phyloP scores from a whole-genome alignment of 2,888 invertebrate genomes.

The Busseola fusca region DNA sequence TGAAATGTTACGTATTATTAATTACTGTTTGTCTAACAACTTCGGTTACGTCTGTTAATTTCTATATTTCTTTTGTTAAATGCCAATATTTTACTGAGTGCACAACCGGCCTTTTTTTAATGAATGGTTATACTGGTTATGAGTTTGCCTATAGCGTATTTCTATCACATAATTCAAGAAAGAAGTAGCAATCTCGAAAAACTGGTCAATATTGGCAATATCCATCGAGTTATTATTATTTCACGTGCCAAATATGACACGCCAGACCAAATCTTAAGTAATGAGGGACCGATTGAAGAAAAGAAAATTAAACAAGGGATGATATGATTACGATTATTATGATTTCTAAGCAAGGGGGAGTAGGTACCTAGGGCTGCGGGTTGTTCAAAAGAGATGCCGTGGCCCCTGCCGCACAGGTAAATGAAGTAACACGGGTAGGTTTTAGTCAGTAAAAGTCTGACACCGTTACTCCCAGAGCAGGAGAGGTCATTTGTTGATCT shows the following conservation, averaged over 20 bases:
- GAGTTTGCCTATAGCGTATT: not conserved
- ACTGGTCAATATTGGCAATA: not conserved
- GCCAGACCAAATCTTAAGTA: too few species aligned
- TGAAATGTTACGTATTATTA: constrained; percentile 7
- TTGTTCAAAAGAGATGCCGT: too few species aligned
- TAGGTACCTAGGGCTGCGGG: too few species aligned
- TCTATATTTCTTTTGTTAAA: constrained; percentile 2
- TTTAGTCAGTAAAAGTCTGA: too few species aligned
- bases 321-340: not conserved
- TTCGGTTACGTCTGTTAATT: constrained; percentile 9
- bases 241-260: too few species aligned
- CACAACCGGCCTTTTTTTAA: too few species aligned
- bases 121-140: not conserved
- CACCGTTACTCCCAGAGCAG: too few species aligned
- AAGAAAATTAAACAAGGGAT: not conserved
- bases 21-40: constrained; percentile 13
- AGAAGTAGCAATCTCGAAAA: not conserved
- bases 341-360: not conserved
- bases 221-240: too few species aligned
- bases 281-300: not conserved
- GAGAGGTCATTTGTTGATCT: too few species aligned
- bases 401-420: too few species aligned
- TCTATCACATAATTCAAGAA: not conserved
- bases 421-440: too few species aligned
- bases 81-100: not conserved